These are phyloP conservation scores for Corbicula japonica DNA, from an alignment of 2,888 invertebrate species.

Conservation along the genomic window DNA sequence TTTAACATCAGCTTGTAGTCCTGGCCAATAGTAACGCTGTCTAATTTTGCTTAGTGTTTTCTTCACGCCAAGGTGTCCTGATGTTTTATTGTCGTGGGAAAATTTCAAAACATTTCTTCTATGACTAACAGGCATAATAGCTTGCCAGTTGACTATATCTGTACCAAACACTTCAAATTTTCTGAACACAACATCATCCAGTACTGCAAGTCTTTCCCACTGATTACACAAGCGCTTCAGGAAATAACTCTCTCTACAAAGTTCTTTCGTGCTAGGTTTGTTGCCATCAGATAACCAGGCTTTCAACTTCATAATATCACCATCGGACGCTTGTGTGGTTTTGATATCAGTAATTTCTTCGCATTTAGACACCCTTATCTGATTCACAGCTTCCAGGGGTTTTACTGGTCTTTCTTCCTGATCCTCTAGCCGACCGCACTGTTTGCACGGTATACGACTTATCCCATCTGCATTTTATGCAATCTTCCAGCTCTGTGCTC, in stretches of 20 bases:
- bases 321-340: slow-evolving; percentile 19
- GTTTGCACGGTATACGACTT: slow-evolving; percentile 22
- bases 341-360: background rate
- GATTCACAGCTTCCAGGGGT: background rate
- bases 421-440: background rate
- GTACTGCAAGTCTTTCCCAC: slow-evolving; percentile 11
- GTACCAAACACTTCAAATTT: background rate
- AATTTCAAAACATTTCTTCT: slow-evolving; percentile 21
- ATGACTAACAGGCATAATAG: background rate
- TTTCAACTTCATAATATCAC: slow-evolving; percentile 7
- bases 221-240: slow-evolving; percentile 16
- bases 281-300: slow-evolving; percentile 9
- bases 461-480: slow-evolving; percentile 64
- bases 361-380: too few species aligned
- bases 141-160: slow-evolving; percentile 1
- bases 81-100: slow-evolving; percentile 26
- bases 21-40: slow-evolving; percentile 32
- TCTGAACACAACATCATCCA: background rate
- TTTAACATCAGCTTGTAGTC: slow-evolving; percentile 19
- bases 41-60: slow-evolving; percentile 23
- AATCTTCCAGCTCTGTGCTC: slow-evolving; percentile 47
- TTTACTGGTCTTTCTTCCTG: background rate
- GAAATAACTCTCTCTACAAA: slow-evolving; percentile 8
- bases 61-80: slow-evolving; percentile 29
- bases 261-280: slow-evolving; percentile 1